These are phyloP conservation scores for Aphyosemion australe DNA, from an alignment of 2,113 vertebrate species.

Conservation along the genomic window DNA sequence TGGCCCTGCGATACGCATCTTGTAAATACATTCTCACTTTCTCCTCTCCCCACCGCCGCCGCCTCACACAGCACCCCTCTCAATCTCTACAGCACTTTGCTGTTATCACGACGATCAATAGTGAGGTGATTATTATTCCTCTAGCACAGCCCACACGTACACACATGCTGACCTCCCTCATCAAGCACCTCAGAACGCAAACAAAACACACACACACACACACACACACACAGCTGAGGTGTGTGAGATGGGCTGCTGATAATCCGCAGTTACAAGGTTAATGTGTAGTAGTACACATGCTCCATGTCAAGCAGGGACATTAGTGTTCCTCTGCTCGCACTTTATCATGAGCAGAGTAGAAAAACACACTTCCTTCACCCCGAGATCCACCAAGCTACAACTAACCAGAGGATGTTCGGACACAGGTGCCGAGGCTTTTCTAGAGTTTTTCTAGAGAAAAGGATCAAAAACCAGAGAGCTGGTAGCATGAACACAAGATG, in stretches of 20 bases:
- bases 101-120: constrained; percentile 71
- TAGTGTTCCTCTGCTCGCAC: constrained; percentile 21
- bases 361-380: constrained; percentile 20
- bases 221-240: constrained; percentile 20
- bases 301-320: constrained; percentile 54
- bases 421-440: background rate
- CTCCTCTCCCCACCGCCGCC: constrained; percentile 18
- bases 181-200: constrained; percentile 39
- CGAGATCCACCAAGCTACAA: constrained; percentile 9
- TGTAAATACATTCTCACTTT: constrained; percentile 61
- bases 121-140: constrained; percentile 76
- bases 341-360: constrained; percentile 39
- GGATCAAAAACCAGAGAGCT: background rate
- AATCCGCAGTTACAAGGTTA: constrained; percentile 67
- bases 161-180: constrained; percentile 66
- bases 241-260: constrained; percentile 43
- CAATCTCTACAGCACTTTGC: constrained; percentile 58
- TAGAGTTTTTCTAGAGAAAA: background rate
- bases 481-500: background rate
- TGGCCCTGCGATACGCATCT: constrained; percentile 54
- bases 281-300: constrained; percentile 49
- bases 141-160: constrained; percentile 55
- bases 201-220: constrained; percentile 26
- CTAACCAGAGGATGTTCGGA: background rate
- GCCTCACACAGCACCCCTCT: constrained; percentile 22